Conservation (phyloP, 2,888 invertebrate genomes). For the Yponomeuta plumbellus region DNA sequence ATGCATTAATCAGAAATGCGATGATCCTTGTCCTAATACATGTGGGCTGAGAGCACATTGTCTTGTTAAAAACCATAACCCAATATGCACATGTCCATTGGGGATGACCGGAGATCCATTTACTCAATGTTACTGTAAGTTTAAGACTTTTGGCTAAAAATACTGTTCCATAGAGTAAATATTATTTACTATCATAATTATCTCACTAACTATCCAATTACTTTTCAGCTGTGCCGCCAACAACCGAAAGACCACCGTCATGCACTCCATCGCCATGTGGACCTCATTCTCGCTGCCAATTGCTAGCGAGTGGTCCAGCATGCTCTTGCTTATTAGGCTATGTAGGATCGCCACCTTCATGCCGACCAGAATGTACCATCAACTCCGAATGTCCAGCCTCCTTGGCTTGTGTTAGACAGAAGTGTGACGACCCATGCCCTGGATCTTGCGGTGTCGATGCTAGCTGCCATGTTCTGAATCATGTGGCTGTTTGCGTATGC, state of each 20-base stretch:
- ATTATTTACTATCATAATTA: too few species aligned
- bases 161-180: too few species aligned
- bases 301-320: constrained; percentile 82
- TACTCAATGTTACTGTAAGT: constrained; percentile 85
- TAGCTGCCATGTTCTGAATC: constrained; percentile 85
- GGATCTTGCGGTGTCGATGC: constrained; percentile 89
- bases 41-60: constrained; percentile 92
- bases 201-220: neutral
- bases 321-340: constrained; percentile 88
- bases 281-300: constrained; percentile 87
- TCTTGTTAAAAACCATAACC: constrained; percentile 88
- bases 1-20: constrained; percentile 90
- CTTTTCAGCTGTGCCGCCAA: constrained; percentile 47
- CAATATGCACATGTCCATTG: constrained; percentile 89
- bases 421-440: constrained; percentile 88
- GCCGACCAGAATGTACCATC: constrained; percentile 87
- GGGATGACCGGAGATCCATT: constrained; percentile 94
- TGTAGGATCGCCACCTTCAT: constrained; percentile 86
- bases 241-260: constrained; percentile 82
- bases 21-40: constrained; percentile 91
- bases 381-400: constrained; percentile 88
- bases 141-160: constrained; percentile 14
- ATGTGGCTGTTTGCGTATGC: constrained; percentile 88
- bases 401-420: constrained; percentile 85
- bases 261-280: constrained; percentile 91